Base-by-base conservation (phyloP, 2,888 invertebrate genomes). In the Catocala sponsa region DNA sequence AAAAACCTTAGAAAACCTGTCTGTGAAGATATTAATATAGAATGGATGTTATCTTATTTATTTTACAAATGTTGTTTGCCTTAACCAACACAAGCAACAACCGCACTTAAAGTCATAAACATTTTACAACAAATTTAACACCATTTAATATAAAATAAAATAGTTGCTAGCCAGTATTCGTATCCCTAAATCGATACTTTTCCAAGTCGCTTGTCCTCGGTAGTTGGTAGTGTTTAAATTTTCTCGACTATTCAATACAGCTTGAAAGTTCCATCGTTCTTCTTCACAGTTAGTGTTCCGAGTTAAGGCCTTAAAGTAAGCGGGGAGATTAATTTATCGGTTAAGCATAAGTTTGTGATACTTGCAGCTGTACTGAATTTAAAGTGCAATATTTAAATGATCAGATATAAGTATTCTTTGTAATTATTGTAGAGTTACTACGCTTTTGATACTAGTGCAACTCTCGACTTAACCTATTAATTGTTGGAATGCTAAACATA, bases 181-280 rank as follows among this genome's bases (percentile, higher is more conserved):
- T 7, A 42, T 9, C 32, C 13, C 32, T 6, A 13, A 65, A 55
- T 50, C 53, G 25, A 65, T 59, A 69, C 32, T 61, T 64, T 51
- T 25, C 25, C 6, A 46, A 56, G 55, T 58, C 48, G 25, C 15
- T 62, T 55, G 52, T 59, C 47, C 15, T 48, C 15, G 12, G 59
- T 51, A 63, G 46, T 59, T 46, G 49, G 38, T 32, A 55, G 59
- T 59, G 62, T 63, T 59, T 52, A 68, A 72, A 68, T 68, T 68
- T 70, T 54, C 59, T 50, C 42, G 56, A 59, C 58, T 56, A 68
- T 72, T 71, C 65, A 65, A 65, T 67, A 63, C 68, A 63, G 60
- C 70, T 77, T 64, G 58, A 67, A 72, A 79, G 66, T 79, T 74
- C 63, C 60, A 74, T 72, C 71, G 63, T 59, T 71, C 63, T 70